Conservation (phyloP, 2,888 invertebrate species). For the Periphyllus acericola region DNA sequence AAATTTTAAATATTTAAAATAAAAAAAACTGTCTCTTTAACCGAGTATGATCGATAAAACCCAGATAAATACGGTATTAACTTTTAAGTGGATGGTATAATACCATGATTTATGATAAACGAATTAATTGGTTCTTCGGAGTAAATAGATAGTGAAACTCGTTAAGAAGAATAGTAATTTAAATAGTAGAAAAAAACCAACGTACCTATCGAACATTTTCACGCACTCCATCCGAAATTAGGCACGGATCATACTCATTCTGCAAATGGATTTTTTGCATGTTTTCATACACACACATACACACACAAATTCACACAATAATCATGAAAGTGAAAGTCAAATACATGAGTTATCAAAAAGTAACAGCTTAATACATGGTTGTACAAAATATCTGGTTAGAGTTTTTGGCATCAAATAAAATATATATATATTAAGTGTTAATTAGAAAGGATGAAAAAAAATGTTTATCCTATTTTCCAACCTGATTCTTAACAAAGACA, state of each 20-base stretch:
- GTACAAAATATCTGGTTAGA: neutral
- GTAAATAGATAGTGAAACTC: neutral
- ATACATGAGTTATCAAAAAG: conserved; percentile 16
- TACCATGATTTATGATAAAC: neutral
- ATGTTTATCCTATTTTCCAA: conserved; percentile 4
- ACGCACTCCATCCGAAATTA: conserved; percentile 21
- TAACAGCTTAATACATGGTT: neutral
- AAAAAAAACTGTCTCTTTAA: neutral
- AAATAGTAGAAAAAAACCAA: neutral
- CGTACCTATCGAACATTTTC: conserved; percentile 3
- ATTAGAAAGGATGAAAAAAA: conserved; percentile 26
- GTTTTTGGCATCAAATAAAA: neutral
- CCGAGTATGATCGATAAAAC: neutral
- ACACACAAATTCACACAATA: neutral
- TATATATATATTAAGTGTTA: neutral
- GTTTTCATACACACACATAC: neutral
- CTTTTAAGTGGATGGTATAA: neutral
- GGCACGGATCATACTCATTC: conserved; percentile 42
- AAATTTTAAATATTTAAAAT: neutral
- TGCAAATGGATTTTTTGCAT: neutral
- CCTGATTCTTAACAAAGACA: neutral
- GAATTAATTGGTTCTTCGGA: neutral
- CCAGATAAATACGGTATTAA: neutral
- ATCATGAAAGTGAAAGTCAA: conserved; percentile 48
- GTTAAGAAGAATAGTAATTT: neutral